Percentiles rank a stretch among this genome's conserved stretches.
These are phyloP conservation scores for Polyploca ridens DNA, from an alignment of 2,888 invertebrate species.

Conservation along the genomic window DNA sequence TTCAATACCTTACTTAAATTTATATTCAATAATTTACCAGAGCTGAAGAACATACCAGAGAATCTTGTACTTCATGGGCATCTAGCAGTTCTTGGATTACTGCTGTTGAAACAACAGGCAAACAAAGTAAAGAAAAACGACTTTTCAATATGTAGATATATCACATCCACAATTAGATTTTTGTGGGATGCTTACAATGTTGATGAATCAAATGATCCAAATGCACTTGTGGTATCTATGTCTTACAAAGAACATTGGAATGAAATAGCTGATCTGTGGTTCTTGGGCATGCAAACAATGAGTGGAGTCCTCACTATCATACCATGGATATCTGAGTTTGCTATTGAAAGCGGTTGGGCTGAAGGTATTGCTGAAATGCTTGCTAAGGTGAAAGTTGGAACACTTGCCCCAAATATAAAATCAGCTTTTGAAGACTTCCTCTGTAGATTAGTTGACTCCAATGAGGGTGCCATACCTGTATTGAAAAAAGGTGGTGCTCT, in stretches of 20 bases:
- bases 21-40: slow-evolving; percentile 93
- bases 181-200: slow-evolving; percentile 96
- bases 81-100: slow-evolving; percentile 91
- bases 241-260: slow-evolving; percentile 95
- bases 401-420: slow-evolving; percentile 92
- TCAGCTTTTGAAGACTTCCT: slow-evolving; percentile 96
- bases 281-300: slow-evolving; percentile 97
- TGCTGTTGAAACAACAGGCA: slow-evolving; percentile 93
- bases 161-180: slow-evolving; percentile 94
- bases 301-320: slow-evolving; percentile 91
- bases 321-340: slow-evolving; percentile 96
- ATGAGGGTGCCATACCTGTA: slow-evolving; percentile 89
- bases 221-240: slow-evolving; percentile 92
- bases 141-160: slow-evolving; percentile 94
- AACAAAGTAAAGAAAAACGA: slow-evolving; percentile 94
- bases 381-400: slow-evolving; percentile 92
- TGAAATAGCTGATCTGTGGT: slow-evolving; percentile 96
- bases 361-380: slow-evolving; percentile 93
- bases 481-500: slow-evolving; percentile 93
- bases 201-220: slow-evolving; percentile 94
- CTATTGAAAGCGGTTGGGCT: slow-evolving; percentile 97
- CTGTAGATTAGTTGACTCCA: slow-evolving; percentile 92
- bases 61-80: slow-evolving; percentile 95
- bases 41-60: slow-evolving; percentile 92
- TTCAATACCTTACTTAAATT: slow-evolving; percentile 93